Evolutionary conservation across 2,888 invertebrate genomes (phyloP).

Genomic region (Ypsolopha scabrella): DNA sequence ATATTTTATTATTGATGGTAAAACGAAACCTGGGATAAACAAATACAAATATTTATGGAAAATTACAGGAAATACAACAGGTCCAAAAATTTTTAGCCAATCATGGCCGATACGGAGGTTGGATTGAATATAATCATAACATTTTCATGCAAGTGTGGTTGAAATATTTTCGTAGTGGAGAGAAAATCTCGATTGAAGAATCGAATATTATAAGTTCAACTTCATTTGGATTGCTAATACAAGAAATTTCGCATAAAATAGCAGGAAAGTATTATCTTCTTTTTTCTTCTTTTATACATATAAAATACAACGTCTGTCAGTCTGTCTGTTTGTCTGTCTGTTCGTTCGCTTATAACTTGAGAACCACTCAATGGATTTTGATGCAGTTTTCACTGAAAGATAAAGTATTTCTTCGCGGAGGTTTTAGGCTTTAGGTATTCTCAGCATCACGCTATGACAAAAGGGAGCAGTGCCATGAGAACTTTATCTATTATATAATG

Average conservation of each 20-base stretch:
- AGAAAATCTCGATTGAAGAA: constrained; percentile 7
- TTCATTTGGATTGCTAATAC: constrained; percentile 20
- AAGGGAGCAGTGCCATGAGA: too few relatives aligned
- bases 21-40: neutral
- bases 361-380: too few relatives aligned
- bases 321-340: too few relatives aligned
- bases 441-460: too few relatives aligned
- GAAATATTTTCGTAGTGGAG: constrained; percentile 26
- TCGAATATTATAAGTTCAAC: constrained; percentile 9
- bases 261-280: constrained; percentile 22
- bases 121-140: constrained; percentile 68
- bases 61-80: constrained; percentile 59
- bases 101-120: constrained; percentile 66
- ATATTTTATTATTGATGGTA: too few relatives aligned
- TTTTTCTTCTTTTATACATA: neutral
- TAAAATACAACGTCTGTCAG: too few relatives aligned
- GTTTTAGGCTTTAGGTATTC: too few relatives aligned
- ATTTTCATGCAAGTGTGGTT: constrained; percentile 58
- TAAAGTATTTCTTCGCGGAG: too few relatives aligned
- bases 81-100: constrained; percentile 64
- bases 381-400: too few relatives aligned
- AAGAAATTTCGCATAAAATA: constrained; percentile 30
- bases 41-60: too few relatives aligned
- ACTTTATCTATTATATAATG: too few relatives aligned
- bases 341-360: too few relatives aligned